Conservation (phyloP, 2,113 vertebrate genomes). For the Dendropsophus ebraccatus region DNA sequence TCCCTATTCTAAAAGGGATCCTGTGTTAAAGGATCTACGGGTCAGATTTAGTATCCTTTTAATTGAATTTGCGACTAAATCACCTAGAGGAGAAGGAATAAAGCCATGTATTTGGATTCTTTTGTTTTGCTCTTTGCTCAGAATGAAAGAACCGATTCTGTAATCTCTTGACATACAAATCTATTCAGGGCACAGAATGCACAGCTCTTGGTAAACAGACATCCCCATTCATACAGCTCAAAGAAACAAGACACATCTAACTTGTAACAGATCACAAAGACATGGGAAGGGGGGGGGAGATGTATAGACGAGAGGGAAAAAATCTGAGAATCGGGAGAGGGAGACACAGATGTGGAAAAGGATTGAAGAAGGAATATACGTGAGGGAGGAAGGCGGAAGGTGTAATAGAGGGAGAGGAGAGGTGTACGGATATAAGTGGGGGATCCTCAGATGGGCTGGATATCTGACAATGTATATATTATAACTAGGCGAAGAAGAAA, state of each 20-base stretch:
- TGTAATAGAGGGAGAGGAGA: slow-evolving; percentile 5
- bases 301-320: slow-evolving; percentile 13
- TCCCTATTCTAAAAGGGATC: background rate
- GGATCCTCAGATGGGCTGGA: background rate
- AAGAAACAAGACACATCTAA: slow-evolving; percentile 55
- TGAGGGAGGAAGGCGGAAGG: background rate
- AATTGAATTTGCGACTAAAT: slow-evolving; percentile 58
- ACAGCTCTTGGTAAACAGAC: slow-evolving; percentile 57
- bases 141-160: slow-evolving; percentile 53
- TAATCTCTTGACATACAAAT: slow-evolving; percentile 60
- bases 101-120: slow-evolving; percentile 48
- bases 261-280: slow-evolving; percentile 58
- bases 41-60: slow-evolving; percentile 54
- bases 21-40: slow-evolving; percentile 22
- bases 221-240: slow-evolving; percentile 52
- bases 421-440: too few relatives aligned
- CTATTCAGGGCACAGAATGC: slow-evolving; percentile 57
- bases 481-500: background rate
- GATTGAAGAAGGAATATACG: slow-evolving; percentile 21
- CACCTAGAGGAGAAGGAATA: slow-evolving; percentile 51
- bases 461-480: background rate
- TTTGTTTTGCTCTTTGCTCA: slow-evolving; percentile 56
- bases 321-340: slow-evolving; percentile 25
- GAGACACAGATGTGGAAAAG: slow-evolving; percentile 9
- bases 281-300: slow-evolving; percentile 29